A percentile compares a stretch with the other conserved stretches of the same genome.
These are phyloP conservation scores for Forficula auricularia DNA, from an alignment of 1,140 invertebrate species.

Conservation along the genomic window DNA sequence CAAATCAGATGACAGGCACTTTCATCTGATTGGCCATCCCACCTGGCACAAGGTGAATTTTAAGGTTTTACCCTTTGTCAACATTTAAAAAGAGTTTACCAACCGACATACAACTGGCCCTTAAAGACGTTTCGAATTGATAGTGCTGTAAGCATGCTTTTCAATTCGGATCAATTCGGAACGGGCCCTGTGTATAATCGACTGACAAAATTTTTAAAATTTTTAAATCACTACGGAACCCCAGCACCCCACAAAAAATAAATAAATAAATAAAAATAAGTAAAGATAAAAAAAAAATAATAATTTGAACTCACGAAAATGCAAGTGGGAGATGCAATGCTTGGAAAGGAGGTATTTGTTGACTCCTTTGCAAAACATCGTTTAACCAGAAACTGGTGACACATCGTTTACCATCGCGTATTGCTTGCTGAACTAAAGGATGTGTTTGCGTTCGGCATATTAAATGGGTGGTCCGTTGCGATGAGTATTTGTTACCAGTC, in stretches of 20 bases:
- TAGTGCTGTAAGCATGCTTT: too few relatives aligned
- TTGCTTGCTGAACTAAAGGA: constrained; percentile 68
- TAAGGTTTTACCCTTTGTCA: too few relatives aligned
- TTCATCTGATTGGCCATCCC: too few relatives aligned
- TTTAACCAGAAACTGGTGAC: constrained; percentile 90
- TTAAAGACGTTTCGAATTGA: too few relatives aligned
- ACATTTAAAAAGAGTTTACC: too few relatives aligned
- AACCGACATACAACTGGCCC: too few relatives aligned
- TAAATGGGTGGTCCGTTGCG: constrained; percentile 38
- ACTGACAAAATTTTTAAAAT: background rate
- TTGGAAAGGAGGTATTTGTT: constrained; percentile 76
- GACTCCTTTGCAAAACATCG: constrained; percentile 67
- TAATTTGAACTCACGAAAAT: constrained; percentile 31
- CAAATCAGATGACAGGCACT: too few relatives aligned
- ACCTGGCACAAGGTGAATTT: too few relatives aligned
- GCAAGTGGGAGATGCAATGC: constrained; percentile 77
- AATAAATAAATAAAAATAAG: background rate
- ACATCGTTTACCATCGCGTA: constrained; percentile 64
- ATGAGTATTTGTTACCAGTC: too few relatives aligned
- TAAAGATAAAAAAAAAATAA: background rate
- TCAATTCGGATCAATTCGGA: too few relatives aligned
- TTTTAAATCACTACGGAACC: background rate
- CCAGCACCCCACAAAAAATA: background rate
- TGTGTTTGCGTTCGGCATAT: constrained; percentile 77
- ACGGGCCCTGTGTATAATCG: too few relatives aligned